A percentile compares a stretch with the other conserved stretches of the same genome.
phyloP scores from a whole-genome alignment of 2,888 invertebrate genomes.

The Steromphala cineraria region DNA sequence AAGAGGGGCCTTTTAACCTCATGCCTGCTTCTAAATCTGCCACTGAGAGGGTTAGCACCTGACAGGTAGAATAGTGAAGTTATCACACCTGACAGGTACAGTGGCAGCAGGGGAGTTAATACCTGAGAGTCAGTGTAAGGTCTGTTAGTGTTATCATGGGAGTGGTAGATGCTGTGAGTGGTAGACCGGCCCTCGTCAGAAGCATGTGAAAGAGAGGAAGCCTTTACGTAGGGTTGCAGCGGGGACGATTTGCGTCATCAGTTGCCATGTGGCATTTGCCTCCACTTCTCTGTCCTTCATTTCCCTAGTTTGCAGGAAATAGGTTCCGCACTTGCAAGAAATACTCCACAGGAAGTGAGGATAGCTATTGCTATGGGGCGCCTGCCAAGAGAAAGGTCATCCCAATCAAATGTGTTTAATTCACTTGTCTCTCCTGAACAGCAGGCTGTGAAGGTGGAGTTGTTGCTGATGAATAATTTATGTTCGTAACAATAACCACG shows the following conservation, averaged over 20 bases:
- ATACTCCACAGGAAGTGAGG: neutral
- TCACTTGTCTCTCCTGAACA: neutral
- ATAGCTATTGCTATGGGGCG: neutral
- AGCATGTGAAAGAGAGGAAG: neutral
- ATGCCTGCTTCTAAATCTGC: too few relatives aligned
- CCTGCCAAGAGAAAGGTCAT: neutral
- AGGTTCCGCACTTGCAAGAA: slow-evolving; percentile 2
- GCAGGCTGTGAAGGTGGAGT: too few relatives aligned
- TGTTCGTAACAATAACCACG: too few relatives aligned
- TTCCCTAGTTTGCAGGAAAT: neutral
- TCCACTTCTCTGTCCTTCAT: neutral
- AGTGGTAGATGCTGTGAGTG: too few relatives aligned
- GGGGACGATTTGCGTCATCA: neutral
- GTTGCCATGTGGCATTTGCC: neutral
- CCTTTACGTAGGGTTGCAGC: neutral
- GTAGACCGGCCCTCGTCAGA: neutral
- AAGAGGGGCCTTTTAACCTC: too few relatives aligned
- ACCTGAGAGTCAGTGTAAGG: too few relatives aligned
- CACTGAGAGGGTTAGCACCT: too few relatives aligned
- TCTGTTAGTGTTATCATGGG: too few relatives aligned
- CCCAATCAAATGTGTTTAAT: neutral
- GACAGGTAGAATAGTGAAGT: too few relatives aligned
- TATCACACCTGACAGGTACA: too few relatives aligned
- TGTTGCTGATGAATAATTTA: too few relatives aligned
- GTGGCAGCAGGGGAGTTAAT: too few relatives aligned